A percentile compares a stretch with the other conserved stretches of the same genome.
Conservation (phyloP, 2,113 vertebrate species). For the Shinisaurus crocodilurus region DNA sequence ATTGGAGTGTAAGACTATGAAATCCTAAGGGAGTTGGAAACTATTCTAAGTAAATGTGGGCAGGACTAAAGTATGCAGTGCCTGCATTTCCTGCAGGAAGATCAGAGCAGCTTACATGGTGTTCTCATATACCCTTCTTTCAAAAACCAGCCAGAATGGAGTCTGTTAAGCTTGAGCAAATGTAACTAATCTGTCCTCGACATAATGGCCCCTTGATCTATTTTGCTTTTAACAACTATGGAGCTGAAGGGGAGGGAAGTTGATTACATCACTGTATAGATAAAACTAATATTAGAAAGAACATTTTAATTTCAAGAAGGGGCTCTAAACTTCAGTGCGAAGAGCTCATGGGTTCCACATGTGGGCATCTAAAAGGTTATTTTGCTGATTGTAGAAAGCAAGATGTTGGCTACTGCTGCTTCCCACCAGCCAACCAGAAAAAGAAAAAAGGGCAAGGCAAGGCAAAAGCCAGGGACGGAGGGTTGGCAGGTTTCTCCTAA, state of each 20-base stretch:
- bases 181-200: neutral
- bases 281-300: neutral
- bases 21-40: neutral
- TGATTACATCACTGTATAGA: neutral
- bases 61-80: neutral
- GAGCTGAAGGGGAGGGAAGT: neutral
- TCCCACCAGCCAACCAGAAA: neutral
- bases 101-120: too few relatives aligned
- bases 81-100: neutral
- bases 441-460: neutral
- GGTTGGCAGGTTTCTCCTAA: too few relatives aligned
- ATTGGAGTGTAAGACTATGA: neutral
- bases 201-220: neutral
- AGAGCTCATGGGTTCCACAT: neutral
- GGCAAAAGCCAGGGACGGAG: neutral
- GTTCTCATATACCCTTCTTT: neutral
- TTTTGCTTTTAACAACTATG: neutral
- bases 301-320: neutral
- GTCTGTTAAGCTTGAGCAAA: neutral
- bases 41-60: neutral
- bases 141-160: neutral
- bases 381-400: neutral
- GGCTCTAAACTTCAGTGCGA: neutral
- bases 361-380: neutral
- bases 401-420: neutral